phyloP scores from a whole-genome alignment of 2,888 invertebrate species.

The Lasioglossum vierecki region DNA sequence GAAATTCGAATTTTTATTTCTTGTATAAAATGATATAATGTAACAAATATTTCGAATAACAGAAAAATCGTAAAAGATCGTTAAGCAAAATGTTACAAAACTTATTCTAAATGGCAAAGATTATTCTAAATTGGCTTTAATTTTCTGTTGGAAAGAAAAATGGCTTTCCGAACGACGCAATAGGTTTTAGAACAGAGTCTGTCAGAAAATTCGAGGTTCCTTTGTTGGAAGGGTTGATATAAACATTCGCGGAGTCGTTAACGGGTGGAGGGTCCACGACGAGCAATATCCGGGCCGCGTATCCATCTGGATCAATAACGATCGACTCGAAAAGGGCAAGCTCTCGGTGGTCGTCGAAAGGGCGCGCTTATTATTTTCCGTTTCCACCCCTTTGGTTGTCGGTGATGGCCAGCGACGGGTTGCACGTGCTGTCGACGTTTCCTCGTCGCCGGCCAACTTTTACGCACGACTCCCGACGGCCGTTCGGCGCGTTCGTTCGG shows the following conservation, averaged over 20 bases:
- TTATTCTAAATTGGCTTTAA: no score
- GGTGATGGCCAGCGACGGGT: constrained; percentile 18
- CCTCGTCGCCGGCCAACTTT: constrained; percentile 25
- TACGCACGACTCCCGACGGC: constrained; percentile 25
- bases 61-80: no score
- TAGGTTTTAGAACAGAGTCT: neutral
- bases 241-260: constrained; percentile 6
- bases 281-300: constrained; percentile 8
- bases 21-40: no score
- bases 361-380: constrained; percentile 34
- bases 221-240: neutral
- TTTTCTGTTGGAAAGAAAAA: no score
- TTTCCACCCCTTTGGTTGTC: neutral
- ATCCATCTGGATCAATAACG: constrained; percentile 8
- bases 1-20: no score
- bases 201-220: neutral
- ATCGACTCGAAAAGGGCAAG: constrained; percentile 7
- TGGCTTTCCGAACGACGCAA: no score
- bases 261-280: neutral
- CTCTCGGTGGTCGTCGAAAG: constrained; percentile 17
- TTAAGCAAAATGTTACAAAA: no score
- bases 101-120: no score
- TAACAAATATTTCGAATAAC: no score
- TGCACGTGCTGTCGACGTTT: constrained; percentile 38
- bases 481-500: constrained; percentile 8